Percentiles rank a stretch among this genome's conserved stretches.
phyloP scores from a whole-genome alignment of 2,888 invertebrate genomes.

The Pseudococcus viburni region DNA sequence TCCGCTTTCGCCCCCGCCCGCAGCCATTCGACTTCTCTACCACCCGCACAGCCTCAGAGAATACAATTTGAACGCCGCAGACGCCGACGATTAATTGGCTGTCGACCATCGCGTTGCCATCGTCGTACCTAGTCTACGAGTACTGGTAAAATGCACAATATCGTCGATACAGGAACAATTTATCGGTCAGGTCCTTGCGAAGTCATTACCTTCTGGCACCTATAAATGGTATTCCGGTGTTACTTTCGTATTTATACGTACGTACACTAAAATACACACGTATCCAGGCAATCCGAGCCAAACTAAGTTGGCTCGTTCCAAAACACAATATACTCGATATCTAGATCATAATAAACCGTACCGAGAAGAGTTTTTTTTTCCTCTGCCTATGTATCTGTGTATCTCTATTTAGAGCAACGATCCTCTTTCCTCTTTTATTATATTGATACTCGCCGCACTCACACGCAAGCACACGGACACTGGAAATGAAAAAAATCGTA shows the following conservation, averaged over 20 bases:
- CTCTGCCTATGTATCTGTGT: background rate
- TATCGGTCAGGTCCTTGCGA: conserved; percentile 22
- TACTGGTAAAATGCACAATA: background rate
- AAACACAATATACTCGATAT: background rate
- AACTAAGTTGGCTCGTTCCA: background rate
- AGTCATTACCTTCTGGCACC: conserved; percentile 35
- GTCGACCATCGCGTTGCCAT: background rate
- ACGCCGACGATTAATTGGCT: background rate
- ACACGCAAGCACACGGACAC: background rate
- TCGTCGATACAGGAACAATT: conserved; percentile 5
- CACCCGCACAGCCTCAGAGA: background rate
- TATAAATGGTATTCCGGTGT: conserved; percentile 31
- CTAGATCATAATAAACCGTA: conserved; percentile 6
- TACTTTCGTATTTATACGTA: background rate
- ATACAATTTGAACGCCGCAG: background rate
- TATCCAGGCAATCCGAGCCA: background rate
- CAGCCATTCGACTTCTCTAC: background rate
- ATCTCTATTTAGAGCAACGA: background rate
- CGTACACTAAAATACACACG: too few species aligned
- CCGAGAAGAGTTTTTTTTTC: background rate
- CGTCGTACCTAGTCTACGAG: background rate
- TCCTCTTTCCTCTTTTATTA: too few species aligned
- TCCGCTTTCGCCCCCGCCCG: too few species aligned
- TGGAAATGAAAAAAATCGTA: background rate
- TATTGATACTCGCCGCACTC: background rate